phyloP scores from a whole-genome alignment of 2,797 vertebrate genomes.

The Centropyge bicolor region DNA sequence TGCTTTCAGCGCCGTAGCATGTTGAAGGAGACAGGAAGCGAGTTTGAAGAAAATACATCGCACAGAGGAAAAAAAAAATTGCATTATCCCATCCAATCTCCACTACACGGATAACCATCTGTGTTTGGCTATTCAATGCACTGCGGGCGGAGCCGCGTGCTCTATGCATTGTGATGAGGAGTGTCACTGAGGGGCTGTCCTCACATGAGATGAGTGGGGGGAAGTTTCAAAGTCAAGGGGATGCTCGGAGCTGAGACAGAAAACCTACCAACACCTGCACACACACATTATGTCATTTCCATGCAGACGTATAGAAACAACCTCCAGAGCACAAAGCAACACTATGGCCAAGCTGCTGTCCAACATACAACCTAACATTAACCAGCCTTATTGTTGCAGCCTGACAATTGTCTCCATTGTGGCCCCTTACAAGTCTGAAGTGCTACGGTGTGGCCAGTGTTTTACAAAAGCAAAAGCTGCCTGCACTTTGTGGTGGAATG shows the following conservation, averaged over 20 bases:
- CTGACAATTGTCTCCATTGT: conserved; percentile 29
- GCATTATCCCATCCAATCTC: conserved; percentile 69
- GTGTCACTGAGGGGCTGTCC: conserved; percentile 59
- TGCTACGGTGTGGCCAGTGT: conserved; percentile 9
- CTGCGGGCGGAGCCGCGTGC: conserved; percentile 52
- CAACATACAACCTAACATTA: conserved; percentile 46
- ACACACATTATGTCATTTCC: conserved; percentile 2
- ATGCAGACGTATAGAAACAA: conserved; percentile 10
- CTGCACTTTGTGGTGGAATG: conserved; percentile 34
- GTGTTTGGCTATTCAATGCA: conserved; percentile 67
- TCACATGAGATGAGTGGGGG: conserved; percentile 46
- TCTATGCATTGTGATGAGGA: conserved; percentile 74
- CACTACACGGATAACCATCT: conserved; percentile 73
- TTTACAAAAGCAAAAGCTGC: conserved; percentile 11
- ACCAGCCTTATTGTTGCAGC: conserved; percentile 14
- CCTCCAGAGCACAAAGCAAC: conserved; percentile 17
- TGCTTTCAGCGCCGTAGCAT: conserved; percentile 45
- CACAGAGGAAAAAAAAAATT: conserved; percentile 43
- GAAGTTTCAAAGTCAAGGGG: conserved; percentile 79
- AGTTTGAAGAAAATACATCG: conserved; percentile 45
- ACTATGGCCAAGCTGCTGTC: conserved; percentile 4
- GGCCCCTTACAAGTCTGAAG: conserved; percentile 22
- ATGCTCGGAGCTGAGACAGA: conserved; percentile 47
- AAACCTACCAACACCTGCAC: conserved; percentile 31
- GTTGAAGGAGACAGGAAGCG: conserved; percentile 34